Base-by-base conservation (phyloP, 2,797 vertebrate species). In the Diplodus puntazzo region DNA sequence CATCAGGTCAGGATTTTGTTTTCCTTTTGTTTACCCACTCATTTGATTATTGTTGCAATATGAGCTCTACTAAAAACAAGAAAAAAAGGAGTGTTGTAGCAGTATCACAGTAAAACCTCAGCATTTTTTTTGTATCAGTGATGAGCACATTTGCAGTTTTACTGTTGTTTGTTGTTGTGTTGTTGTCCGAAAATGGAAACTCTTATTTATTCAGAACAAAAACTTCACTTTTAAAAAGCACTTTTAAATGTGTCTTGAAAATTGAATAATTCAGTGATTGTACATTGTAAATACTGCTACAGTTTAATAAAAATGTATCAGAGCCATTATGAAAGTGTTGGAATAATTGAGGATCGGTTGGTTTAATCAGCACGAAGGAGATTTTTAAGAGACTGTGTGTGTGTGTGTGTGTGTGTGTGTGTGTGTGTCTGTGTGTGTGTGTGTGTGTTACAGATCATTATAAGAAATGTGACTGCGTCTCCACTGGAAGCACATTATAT, bases 121-220 rank as follows among this genome's bases (percentile, higher is more conserved):
- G 70, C 81, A 54, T 81, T 81, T 79, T 72, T 72, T 63, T 81
- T 72, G 58, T 79, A 64, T 68, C 57, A 70, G 81, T 87, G 68
- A 81, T 77, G 77, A 86, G 89, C 90, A 92, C 81, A 81, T 90
- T 87, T 80, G 84, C 79, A 83, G 80, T 81, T 80, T 88, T 75
- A 85, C 59, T 90, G 88, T 90, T 79, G 79, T 89, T 79, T 80
- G 88, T 92, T 81, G 83, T 88, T 86, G 82, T 92, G 60, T 81
- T 90, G 89, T 91, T 87, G 88, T 92, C 81, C 75, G 77, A 91
- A 89, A 84, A 86, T 79, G 58, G 75, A 80, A 90, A 88, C 73
- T 82, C 81, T 92, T 93, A 94, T 95, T 95, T 95, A 95, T 95
- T 93, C 86, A 83, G 68, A 91, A 83, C 67, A 77, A 86, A 86